Percentiles rank a stretch among this genome's conserved stretches.
phyloP scores from a whole-genome alignment of 2,113 vertebrate genomes.

The Brienomyrus brachyistius region DNA sequence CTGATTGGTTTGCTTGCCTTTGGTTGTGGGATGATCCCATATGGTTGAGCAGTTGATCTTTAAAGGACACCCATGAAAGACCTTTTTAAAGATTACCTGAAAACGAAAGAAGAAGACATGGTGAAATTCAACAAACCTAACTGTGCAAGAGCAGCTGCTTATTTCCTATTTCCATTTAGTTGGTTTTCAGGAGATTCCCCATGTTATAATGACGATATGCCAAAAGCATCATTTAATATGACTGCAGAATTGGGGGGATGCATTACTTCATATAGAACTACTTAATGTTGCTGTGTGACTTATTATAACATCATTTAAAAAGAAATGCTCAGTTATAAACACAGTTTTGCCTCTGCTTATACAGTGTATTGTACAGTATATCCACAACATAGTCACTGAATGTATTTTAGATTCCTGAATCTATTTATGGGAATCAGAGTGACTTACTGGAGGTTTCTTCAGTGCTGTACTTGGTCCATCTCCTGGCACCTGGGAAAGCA shows the following conservation, averaged over 20 bases:
- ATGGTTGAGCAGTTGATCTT: constrained; percentile 67
- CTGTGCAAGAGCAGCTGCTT: background rate
- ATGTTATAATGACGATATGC: background rate
- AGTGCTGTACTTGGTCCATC: constrained; percentile 46
- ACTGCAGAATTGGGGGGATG: background rate
- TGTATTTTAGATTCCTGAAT: background rate
- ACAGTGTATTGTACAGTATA: background rate
- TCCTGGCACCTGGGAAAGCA: constrained; percentile 32
- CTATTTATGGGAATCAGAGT: background rate
- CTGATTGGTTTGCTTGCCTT: constrained; percentile 52
- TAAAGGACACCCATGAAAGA: constrained; percentile 81
- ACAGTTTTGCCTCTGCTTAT: background rate
- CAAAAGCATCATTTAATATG: background rate
- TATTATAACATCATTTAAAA: background rate
- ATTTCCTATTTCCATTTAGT: background rate
- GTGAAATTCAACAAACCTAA: background rate
- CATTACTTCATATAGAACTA: background rate
- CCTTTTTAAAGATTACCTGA: constrained; percentile 72
- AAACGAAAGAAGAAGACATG: background rate
- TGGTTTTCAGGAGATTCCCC: background rate
- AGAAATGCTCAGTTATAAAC: background rate
- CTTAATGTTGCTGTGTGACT: background rate
- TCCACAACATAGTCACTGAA: background rate
- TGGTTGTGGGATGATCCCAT: constrained; percentile 72
- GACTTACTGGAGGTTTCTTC: constrained; percentile 56